A percentile compares a stretch with the other conserved stretches of the same genome.
Evolutionary conservation across 2,888 invertebrate genomes (phyloP).

Genomic region (Acheta domesticus): DNA sequence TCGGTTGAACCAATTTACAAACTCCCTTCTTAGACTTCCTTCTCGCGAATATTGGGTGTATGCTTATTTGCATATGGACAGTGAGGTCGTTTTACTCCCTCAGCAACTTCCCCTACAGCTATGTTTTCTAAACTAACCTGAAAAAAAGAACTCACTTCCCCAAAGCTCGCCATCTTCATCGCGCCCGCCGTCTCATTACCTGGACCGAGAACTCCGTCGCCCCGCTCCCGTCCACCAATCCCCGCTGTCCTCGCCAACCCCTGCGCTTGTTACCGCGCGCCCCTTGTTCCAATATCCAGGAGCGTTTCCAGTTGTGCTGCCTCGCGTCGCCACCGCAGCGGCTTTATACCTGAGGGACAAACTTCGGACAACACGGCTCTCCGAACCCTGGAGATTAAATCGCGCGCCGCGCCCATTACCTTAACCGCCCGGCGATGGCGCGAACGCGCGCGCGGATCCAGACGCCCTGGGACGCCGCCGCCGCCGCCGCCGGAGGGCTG

Average conservation of each 20-base stretch:
- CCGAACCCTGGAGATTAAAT: background rate
- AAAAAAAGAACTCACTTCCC: too few relatives aligned
- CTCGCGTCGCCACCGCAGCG: background rate
- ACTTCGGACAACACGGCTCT: slow-evolving; percentile 18
- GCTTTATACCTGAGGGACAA: slow-evolving; percentile 18
- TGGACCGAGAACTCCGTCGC: background rate
- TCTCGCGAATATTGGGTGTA: too few relatives aligned
- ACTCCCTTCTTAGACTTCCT: too few relatives aligned
- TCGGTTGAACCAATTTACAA: too few relatives aligned
- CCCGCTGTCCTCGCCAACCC: background rate
- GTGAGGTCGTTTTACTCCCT: too few relatives aligned
- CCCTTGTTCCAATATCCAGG: slow-evolving; percentile 18
- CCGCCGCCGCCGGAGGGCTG: too few relatives aligned
- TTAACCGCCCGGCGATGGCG: background rate
- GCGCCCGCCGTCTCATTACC: too few relatives aligned
- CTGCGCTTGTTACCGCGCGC: background rate
- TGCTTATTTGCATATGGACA: too few relatives aligned
- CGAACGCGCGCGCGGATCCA: background rate
- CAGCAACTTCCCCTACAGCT: too few relatives aligned
- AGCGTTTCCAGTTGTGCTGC: background rate
- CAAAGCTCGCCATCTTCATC: too few relatives aligned
- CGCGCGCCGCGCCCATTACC: background rate
- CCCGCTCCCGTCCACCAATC: background rate
- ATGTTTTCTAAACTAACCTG: too few relatives aligned
- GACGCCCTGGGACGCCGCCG: background rate